Evolutionary conservation across 1,140 invertebrate genomes (phyloP).

Genomic region (Aphaenogaster floridana): DNA sequence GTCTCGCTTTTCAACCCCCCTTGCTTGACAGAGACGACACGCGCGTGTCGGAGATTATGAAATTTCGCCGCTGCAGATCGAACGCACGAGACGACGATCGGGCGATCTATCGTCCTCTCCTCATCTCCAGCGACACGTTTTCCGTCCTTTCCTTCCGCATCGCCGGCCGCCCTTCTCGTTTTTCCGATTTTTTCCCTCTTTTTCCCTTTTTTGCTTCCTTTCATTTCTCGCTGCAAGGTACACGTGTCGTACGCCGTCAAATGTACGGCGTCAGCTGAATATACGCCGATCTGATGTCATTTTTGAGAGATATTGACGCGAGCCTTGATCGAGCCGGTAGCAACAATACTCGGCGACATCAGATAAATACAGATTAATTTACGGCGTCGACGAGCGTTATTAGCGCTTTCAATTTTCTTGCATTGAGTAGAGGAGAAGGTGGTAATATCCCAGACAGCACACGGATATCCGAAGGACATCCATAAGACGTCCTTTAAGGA

Average conservation of each 20-base stretch:
- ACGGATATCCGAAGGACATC: too few relatives aligned
- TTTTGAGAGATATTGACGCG: conserved; percentile 39
- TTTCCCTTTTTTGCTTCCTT: conserved; percentile 13
- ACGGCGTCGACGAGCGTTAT: neutral
- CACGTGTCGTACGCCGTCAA: conserved; percentile 46
- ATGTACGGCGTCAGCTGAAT: conserved; percentile 61
- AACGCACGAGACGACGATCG: conserved; percentile 50
- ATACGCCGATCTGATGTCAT: conserved; percentile 41
- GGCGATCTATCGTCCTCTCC: conserved; percentile 61
- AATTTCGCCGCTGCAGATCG: conserved; percentile 72
- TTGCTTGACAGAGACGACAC: conserved; percentile 37
- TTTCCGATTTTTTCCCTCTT: conserved; percentile 38
- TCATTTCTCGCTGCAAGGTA: conserved; percentile 53
- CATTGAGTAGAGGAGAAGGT: neutral
- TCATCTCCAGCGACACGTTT: conserved; percentile 50
- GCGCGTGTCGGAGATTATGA: conserved; percentile 68
- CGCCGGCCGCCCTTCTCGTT: conserved; percentile 56
- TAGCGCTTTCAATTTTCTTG: neutral
- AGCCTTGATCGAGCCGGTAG: neutral
- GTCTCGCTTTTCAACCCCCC: conserved; percentile 51
- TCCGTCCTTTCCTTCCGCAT: conserved; percentile 37
- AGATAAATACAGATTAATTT: conserved; percentile 37
- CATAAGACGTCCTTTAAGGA: too few relatives aligned
- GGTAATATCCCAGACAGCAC: too few relatives aligned
- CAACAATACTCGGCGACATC: neutral